Base-by-base conservation (phyloP, 2,888 invertebrate genomes). In the Leptinotarsa tumamoca region DNA sequence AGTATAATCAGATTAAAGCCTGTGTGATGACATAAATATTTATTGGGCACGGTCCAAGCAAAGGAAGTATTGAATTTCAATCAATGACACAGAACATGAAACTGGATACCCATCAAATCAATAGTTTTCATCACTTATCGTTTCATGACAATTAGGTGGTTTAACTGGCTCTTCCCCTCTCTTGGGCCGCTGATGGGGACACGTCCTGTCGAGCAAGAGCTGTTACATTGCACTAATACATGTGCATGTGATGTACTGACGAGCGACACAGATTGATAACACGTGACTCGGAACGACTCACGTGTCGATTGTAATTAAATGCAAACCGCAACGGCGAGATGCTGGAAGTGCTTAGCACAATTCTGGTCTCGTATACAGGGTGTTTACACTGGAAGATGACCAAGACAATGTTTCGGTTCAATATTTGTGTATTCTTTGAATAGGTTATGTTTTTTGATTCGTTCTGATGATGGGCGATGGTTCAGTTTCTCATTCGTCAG, bases 201-300 rank as follows among this genome's bases (percentile, higher is more conserved):
- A 33, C n/a, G 33, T 63, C 33, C 33, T 75, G 69, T 78, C 67
- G 68, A 72, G 69, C 73, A 78, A 71, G 72, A 69, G 52, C 69
- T 67, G 72, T 74, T 74, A 77, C 66, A 52, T 73, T 74, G 73
- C 70, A 74, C 63, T 68, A 71, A 56, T 71, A 75, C 72, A 79
- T 75, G 77, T 77, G 75, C 71, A 72, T 67, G 73, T 69, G 58
- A 77, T 78, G 76, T 69, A 63, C 33, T 23, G n/a, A 63, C 63
- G n/a, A 63, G 63, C 27, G 33, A 33, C 43, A 18, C 58, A 63
- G 43, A 33, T 5, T 33, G 63, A 63, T 33, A 43, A n/a, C 63
- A 63, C 63, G 63, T 63, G 63, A 27, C 63, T n/a, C 17, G 1
- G n/a, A 63, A 43, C 17, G 43, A 15, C 61, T 61, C 61, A 61